phyloP scores from a whole-genome alignment of 2,797 vertebrate genomes.

The Eutrigla gurnardus region DNA sequence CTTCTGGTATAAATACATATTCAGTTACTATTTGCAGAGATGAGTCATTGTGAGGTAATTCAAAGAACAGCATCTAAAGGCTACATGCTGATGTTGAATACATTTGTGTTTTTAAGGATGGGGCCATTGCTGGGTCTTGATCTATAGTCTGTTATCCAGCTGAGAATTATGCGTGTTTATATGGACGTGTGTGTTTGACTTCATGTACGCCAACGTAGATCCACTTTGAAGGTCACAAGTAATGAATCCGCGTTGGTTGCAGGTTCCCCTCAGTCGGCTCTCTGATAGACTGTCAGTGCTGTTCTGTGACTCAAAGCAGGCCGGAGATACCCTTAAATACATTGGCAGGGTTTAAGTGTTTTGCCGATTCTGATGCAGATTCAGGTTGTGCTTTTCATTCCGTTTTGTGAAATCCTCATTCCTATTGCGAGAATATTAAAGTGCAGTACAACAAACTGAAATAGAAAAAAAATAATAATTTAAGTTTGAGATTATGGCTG shows the following conservation, averaged over 20 bases:
- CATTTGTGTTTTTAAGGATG: slow-evolving; percentile 22
- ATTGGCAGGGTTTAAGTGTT: background rate
- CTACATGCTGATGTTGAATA: background rate
- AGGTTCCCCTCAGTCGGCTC: slow-evolving; percentile 25
- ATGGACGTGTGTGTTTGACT: slow-evolving; percentile 4
- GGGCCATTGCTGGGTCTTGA: background rate
- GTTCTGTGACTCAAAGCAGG: slow-evolving; percentile 1
- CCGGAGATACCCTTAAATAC: slow-evolving; percentile 8
- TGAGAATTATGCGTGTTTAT: slow-evolving; percentile 27
- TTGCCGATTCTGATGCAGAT: background rate
- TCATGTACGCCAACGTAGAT: slow-evolving; percentile 12
- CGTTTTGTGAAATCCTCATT: background rate
- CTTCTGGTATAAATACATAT: background rate
- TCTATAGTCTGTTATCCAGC: slow-evolving; percentile 18
- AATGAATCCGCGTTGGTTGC: slow-evolving; percentile 46
- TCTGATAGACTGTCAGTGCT: slow-evolving; percentile 24
- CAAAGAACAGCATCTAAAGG: background rate
- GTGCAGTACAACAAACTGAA: background rate
- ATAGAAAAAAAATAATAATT: background rate
- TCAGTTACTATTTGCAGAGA: background rate
- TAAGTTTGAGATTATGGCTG: background rate
- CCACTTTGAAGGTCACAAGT: slow-evolving; percentile 39
- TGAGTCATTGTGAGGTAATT: background rate
- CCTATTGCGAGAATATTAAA: background rate
- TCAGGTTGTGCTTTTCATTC: background rate